These are phyloP conservation scores for Myoxocephalus aenaeus DNA, from an alignment of 2,797 vertebrate species.

Conservation along the genomic window DNA sequence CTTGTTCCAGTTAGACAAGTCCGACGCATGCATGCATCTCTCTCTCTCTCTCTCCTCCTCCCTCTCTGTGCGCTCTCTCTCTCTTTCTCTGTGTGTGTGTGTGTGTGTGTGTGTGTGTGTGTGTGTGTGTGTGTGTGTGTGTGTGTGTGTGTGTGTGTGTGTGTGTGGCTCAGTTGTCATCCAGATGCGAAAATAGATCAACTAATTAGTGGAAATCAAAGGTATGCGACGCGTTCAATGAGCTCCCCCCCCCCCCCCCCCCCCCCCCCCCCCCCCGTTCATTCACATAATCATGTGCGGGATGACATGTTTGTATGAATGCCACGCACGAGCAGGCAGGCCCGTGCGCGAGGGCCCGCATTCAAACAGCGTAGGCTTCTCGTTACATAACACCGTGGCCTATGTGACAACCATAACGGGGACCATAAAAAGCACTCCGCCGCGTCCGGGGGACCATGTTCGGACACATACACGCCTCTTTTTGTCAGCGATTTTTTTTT, in stretches of 20 bases:
- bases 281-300: slow-evolving; percentile 30
- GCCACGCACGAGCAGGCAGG: slow-evolving; percentile 54
- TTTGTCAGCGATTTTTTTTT: slow-evolving; percentile 23
- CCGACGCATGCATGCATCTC: slow-evolving; percentile 9
- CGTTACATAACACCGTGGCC: slow-evolving; percentile 85
- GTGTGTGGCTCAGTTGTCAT: slow-evolving; percentile 20
- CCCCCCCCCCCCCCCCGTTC: background rate
- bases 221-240: slow-evolving; percentile 1
- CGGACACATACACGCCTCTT: background rate
- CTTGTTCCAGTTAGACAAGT: slow-evolving; percentile 38
- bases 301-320: slow-evolving; percentile 46
- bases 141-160: too few relatives aligned
- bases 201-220: slow-evolving; percentile 9
- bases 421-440: slow-evolving; percentile 58
- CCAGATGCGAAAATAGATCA: slow-evolving; percentile 49
- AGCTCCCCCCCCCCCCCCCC: too few relatives aligned
- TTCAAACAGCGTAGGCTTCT: slow-evolving; percentile 80
- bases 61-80: background rate
- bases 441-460: slow-evolving; percentile 48
- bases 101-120: too few relatives aligned
- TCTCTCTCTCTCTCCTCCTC: background rate
- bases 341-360: slow-evolving; percentile 76
- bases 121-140: too few relatives aligned
- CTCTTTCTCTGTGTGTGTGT: background rate
- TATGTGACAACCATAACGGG: slow-evolving; percentile 78